Conservation (phyloP, 1,140 invertebrate species). For the Microplitis demolitor region DNA sequence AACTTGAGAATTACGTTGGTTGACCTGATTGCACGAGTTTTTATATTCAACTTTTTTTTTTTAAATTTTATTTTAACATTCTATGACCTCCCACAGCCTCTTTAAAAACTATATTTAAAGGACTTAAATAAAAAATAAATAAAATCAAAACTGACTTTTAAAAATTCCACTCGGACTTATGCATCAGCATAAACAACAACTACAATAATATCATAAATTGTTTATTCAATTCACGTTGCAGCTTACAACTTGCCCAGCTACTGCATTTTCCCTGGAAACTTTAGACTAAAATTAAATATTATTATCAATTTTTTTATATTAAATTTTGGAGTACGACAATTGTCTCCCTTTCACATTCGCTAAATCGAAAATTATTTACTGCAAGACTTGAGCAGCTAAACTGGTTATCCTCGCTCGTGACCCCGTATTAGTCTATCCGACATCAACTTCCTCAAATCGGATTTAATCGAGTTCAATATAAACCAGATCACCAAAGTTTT, state of each 20-base stretch:
- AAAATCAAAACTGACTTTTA: no score
- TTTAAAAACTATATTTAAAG: no score
- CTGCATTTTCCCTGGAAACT: no score
- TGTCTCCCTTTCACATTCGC: not conserved
- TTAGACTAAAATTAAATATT: no score
- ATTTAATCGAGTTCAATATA: not conserved
- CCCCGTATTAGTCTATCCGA: not conserved
- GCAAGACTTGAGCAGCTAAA: not conserved
- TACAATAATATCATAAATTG: no score
- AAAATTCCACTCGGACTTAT: no score
- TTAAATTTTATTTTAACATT: not conserved
- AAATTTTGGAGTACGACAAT: not conserved
- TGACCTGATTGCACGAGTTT: slow-evolving; percentile 2
- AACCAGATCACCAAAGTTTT: not conserved
- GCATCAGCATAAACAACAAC: no score
- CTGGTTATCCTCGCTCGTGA: not conserved
- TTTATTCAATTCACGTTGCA: no score
- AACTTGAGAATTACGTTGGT: slow-evolving; percentile 6
- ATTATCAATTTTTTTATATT: no score
- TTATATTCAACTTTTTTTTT: not conserved
- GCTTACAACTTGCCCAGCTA: no score
- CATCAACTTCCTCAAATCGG: not conserved
- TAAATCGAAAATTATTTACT: no score
- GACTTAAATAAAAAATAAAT: no score
- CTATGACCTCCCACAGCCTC: not conserved